phyloP scores from a whole-genome alignment of 2,888 invertebrate species.

The Steromphala cineraria region DNA sequence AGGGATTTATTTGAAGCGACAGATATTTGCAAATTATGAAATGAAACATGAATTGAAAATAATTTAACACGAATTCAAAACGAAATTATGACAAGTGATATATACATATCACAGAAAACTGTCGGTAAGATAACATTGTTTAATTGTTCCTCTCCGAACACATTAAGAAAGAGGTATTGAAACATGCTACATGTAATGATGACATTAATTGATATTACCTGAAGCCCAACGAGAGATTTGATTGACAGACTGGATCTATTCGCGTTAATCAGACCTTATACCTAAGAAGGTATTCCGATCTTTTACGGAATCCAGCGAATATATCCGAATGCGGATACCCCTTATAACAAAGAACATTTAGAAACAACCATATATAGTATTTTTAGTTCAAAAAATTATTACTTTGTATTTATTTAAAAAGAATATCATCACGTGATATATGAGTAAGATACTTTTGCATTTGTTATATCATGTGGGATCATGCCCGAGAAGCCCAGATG shows the following conservation, averaged over 20 bases:
- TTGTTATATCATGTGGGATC: neutral
- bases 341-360: neutral
- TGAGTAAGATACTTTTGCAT: neutral
- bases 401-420: neutral
- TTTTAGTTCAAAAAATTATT: neutral
- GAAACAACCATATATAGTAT: neutral
- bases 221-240: no score
- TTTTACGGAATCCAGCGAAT: neutral
- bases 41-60: no score
- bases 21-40: no score
- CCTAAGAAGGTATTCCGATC: neutral
- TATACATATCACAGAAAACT: no score
- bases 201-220: no score
- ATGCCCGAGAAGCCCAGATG: constrained; percentile 45
- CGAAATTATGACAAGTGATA: no score
- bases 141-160: no score
- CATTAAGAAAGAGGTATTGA: no score
- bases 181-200: no score
- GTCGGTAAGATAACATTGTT: no score
- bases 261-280: neutral
- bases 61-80: no score
- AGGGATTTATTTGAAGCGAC: no score
- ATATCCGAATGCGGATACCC: neutral
- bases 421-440: neutral
- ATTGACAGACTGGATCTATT: neutral